A percentile compares a stretch with the other conserved stretches of the same genome.
These are phyloP conservation scores for Zootermopsis nevadensis DNA, from an alignment of 2,888 invertebrate genomes.

Conservation along the genomic window DNA sequence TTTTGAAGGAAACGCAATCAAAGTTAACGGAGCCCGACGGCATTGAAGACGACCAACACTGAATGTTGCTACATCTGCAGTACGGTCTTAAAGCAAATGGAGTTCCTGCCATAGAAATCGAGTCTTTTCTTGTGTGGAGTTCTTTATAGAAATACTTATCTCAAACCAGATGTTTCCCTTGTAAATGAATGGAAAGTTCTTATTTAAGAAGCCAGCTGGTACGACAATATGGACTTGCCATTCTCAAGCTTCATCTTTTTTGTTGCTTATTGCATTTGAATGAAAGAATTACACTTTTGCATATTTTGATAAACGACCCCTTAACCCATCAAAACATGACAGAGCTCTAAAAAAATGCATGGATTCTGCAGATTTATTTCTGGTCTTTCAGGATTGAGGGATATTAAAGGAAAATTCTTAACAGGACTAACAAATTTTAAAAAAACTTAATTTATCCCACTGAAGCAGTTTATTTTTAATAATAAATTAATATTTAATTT, in stretches of 20 bases:
- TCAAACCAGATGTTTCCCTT: no score
- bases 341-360: not conserved
- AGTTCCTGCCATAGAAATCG: not conserved
- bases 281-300: not conserved
- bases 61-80: not conserved
- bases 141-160: no score
- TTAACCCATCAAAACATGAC: not conserved
- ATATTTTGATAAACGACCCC: not conserved
- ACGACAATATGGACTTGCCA: not conserved
- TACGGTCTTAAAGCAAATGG: not conserved
- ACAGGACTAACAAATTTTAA: constrained; percentile 2
- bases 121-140: no score
- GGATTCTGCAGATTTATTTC: not conserved
- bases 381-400: not conserved
- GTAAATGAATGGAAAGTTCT: no score
- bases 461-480: constrained; percentile 19
- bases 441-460: not conserved
- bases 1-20: not conserved
- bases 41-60: not conserved
- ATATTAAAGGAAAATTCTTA: not conserved
- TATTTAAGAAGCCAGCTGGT: not conserved
- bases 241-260: not conserved
- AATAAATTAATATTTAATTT: constrained; percentile 25
- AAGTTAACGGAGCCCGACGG: not conserved
- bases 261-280: no score